Evolutionary conservation across 1,140 invertebrate genomes (phyloP).

Genomic region (Palaemon carinicauda): DNA sequence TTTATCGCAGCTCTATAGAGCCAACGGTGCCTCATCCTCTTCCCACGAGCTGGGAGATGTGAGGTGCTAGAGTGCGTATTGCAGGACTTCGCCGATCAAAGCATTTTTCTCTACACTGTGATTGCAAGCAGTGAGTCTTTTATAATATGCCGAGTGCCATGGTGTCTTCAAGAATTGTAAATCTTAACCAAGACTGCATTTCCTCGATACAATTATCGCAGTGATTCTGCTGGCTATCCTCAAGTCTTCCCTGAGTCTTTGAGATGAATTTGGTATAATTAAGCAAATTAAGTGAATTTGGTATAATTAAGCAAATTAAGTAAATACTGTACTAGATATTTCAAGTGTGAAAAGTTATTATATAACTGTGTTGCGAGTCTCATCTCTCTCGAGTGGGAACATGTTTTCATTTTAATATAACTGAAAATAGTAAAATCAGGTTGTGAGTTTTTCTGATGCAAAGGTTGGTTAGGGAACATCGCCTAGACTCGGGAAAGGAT

Average conservation of each 20-base stretch:
- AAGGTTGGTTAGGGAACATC: neutral
- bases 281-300: neutral
- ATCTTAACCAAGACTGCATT: no score
- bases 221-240: neutral
- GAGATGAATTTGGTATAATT: neutral
- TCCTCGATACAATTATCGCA: neutral
- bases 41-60: slow-evolving; percentile 59
- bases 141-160: neutral
- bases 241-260: slow-evolving; percentile 18
- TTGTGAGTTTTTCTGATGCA: no score
- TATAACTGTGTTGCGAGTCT: no score
- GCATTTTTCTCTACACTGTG: neutral
- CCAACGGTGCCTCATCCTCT: slow-evolving; percentile 59
- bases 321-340: neutral
- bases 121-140: neutral
- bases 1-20: slow-evolving; percentile 52
- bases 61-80: slow-evolving; percentile 37
- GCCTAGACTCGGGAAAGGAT: neutral
- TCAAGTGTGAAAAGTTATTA: neutral
- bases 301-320: neutral
- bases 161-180: neutral
- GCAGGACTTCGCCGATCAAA: neutral
- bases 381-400: no score
- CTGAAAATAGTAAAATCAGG: no score
- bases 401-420: no score